phyloP scores from a whole-genome alignment of 2,113 vertebrate species.

The Noctilio leporinus region DNA sequence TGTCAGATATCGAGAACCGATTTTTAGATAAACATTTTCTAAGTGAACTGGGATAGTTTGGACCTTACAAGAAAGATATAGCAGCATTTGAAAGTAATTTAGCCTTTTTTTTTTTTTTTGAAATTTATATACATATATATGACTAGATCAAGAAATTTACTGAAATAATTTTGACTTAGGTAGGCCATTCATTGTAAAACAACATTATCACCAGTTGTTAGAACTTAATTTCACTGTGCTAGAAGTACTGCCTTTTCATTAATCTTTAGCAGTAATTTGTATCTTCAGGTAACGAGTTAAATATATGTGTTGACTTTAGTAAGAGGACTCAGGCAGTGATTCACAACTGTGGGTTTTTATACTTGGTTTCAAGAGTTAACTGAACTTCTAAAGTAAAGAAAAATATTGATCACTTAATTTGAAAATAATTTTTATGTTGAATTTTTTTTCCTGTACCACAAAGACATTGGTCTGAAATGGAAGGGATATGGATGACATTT shows the following conservation, averaged over 20 bases:
- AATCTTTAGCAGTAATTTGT: neutral
- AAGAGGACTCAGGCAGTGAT: neutral
- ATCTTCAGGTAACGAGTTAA: neutral
- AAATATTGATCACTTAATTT: neutral
- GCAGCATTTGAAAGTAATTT: neutral
- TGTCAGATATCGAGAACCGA: neutral
- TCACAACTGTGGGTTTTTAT: neutral
- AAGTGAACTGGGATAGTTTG: neutral
- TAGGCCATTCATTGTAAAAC: neutral
- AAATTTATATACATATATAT: neutral
- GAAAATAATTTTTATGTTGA: neutral
- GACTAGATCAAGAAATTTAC: neutral
- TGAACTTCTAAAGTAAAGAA: slow-evolving; percentile 15
- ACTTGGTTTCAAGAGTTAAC: neutral
- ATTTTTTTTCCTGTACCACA: neutral
- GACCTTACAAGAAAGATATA: neutral
- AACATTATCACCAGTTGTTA: neutral
- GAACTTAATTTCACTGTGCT: neutral
- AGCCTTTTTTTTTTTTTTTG: neutral
- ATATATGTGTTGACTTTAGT: neutral
- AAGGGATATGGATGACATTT: neutral
- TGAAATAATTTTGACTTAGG: neutral
- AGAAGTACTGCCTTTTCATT: neutral
- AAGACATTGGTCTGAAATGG: neutral
- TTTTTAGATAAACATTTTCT: neutral